Percentiles rank a stretch among this genome's conserved stretches.
Conservation (phyloP, 2,797 vertebrate genomes). For the Decapterus maruadsi region DNA sequence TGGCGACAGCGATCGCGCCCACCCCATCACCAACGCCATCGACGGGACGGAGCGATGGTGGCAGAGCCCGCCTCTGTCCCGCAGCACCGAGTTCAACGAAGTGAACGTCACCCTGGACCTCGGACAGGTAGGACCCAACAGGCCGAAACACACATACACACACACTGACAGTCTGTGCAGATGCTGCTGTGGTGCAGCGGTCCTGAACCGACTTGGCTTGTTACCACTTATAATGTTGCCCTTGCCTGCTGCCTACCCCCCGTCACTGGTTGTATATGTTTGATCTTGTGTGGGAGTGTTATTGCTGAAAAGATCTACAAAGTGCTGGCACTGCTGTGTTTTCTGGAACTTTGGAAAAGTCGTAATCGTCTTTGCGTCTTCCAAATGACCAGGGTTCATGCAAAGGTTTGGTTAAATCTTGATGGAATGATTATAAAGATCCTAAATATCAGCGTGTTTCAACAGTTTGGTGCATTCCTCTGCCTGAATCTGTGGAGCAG, state of each 20-base stretch:
- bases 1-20: slow-evolving; percentile 89
- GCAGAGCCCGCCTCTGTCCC: slow-evolving; percentile 97
- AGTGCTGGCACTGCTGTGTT: neutral
- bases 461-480: too few relatives aligned
- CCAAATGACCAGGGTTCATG: too few relatives aligned
- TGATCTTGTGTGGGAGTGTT: too few relatives aligned
- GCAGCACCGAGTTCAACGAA: slow-evolving; percentile 92
- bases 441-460: neutral
- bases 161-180: neutral
- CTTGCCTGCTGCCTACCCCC: too few relatives aligned
- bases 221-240: neutral
- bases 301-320: too few relatives aligned
- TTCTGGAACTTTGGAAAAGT: neutral
- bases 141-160: neutral
- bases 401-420: neutral
- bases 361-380: neutral
- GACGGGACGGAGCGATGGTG: slow-evolving; percentile 98
- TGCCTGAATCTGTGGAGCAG: too few relatives aligned
- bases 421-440: neutral
- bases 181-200: too few relatives aligned
- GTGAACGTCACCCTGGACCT: slow-evolving; percentile 97
- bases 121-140: slow-evolving; percentile 89
- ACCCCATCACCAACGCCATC: slow-evolving; percentile 94
- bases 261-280: too few relatives aligned
- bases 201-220: neutral